Base-by-base conservation (phyloP, 2,113 vertebrate species). In the Malurus melanocephalus region DNA sequence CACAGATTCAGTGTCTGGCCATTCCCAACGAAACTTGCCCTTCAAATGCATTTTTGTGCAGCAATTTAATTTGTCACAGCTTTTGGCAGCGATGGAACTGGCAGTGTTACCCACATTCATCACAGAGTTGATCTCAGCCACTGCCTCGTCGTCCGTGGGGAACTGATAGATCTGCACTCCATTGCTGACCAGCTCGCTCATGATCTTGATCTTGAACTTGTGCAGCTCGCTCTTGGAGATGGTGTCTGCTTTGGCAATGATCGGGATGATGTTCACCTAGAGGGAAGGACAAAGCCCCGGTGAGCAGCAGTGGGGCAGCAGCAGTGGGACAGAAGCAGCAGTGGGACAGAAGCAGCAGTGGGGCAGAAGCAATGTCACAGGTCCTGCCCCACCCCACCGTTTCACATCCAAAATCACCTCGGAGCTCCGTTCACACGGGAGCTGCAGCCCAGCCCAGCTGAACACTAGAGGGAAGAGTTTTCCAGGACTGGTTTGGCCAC, bases 91-190 rank as follows among this genome's bases (percentile, higher is more conserved):
- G 4, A 6, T 0, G 38, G 8, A 5, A 8, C 1, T 2, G 67
- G 53, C 72, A 46, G 79, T 3, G 9, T 12, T 10, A 97, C 99
- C 98, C 96, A 99, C 99, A 4, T 99, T 99, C 99, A 99, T 99
- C 89, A 99, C 98, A 1, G 98, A 96, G 51, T 99, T 99, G 95
- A 99, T 99, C 97, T 99, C 99, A 0, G 99, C 98, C 2, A 99
- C 98, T 0, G 99, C 97, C 68, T 99, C 99, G 0, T 99, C 99
- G 1, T 99, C 99, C 0, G 99, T 99, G 59, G 99, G 99, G 93
- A 99, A 99, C 97, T 99, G 99, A 90, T 99, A 99, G 95, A 99
- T 99, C 97, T 99, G 99, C 77, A 99, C 99, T 0, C 99, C 99
- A 2, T 99, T 99, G 97, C 98, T 99, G 92, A 99, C 99, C 97